Evolutionary conservation across 1,140 invertebrate genomes (phyloP), one percentile per base, ranked within the genome.

Genomic region (Bombus impatiens): DNA sequence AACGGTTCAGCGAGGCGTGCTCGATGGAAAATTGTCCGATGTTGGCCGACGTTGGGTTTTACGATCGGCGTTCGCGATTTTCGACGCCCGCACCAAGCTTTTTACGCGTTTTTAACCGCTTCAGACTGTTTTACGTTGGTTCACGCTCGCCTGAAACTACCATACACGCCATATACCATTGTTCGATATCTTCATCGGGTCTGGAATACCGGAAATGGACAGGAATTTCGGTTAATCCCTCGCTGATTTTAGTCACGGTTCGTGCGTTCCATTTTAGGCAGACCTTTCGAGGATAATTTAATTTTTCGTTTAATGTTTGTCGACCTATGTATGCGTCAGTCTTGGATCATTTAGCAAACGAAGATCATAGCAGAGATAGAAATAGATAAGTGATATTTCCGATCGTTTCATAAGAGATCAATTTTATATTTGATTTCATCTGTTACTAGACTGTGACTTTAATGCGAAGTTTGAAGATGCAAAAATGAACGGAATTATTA

Each of bases 11-110:
- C 70, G 80, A 88, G 71, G 37, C 71, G 70, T 53, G 84, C 75
- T 88, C 83, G 82, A 87, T 79, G 87, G 87, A 89, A 88, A 89
- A 89, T 89, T 76, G 79, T 88, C 78, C 62, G 79, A 88, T 78
- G 59, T 32, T 67, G 37, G 40, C 42, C 53, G 37, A 53, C 47
- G 75, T 35, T 15, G 13, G 35, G 0, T 12, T 37, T 8, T n/a
- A 42, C 25, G 53, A 78, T 53, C 74, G 47, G 47, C 6, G 32
- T 57, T 76, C 32, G 13, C 32, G 44, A 37, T 57, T 76, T 57
- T 57, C 74, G 35, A 75, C 44, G 10, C 42, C 72, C 72, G 35
- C 44, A 32, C 4, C n/a, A 18, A 1, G 8, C 13, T 15, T 32
- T 47, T 57, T 37, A 40, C 74, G 74, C 32, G 18, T 37, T 44